Percentiles rank a stretch among this genome's conserved stretches.
phyloP scores from a whole-genome alignment of 2,797 vertebrate species.

The Echiichthys vipera region DNA sequence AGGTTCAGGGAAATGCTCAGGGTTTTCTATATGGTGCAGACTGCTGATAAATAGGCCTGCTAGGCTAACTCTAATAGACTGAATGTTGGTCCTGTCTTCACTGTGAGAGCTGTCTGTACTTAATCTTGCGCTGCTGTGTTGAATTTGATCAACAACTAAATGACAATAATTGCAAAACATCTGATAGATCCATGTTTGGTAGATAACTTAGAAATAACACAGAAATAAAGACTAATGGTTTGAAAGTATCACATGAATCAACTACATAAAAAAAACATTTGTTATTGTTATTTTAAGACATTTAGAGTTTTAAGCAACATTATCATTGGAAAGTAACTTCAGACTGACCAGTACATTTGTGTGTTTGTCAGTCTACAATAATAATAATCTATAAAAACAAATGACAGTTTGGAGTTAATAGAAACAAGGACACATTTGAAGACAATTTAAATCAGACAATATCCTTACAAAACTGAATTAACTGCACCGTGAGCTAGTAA shows the following conservation, averaged over 20 bases:
- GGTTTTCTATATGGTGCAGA: slow-evolving; percentile 10
- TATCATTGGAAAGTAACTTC: too few relatives aligned
- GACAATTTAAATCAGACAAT: neutral
- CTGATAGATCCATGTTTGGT: neutral
- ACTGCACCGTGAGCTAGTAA: too few relatives aligned
- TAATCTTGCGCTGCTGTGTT: neutral
- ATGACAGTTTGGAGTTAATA: too few relatives aligned
- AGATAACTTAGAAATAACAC: neutral
- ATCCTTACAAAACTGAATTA: neutral
- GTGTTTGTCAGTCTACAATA: neutral
- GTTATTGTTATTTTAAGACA: neutral
- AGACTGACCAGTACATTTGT: neutral
- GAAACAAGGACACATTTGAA: too few relatives aligned
- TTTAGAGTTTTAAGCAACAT: too few relatives aligned
- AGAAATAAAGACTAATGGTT: neutral
- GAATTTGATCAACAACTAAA: neutral
- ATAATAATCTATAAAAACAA: neutral
- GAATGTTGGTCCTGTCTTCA: neutral
- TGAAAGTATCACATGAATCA: neutral
- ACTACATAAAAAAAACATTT: neutral
- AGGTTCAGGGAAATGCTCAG: neutral
- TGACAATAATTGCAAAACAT: neutral
- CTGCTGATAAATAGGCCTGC: slow-evolving; percentile 29
- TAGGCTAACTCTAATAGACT: slow-evolving; percentile 19
- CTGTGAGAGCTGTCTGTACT: neutral